These are phyloP conservation scores for Hemiprocne comata DNA, from an alignment of 2,113 vertebrate genomes.

Conservation along the genomic window DNA sequence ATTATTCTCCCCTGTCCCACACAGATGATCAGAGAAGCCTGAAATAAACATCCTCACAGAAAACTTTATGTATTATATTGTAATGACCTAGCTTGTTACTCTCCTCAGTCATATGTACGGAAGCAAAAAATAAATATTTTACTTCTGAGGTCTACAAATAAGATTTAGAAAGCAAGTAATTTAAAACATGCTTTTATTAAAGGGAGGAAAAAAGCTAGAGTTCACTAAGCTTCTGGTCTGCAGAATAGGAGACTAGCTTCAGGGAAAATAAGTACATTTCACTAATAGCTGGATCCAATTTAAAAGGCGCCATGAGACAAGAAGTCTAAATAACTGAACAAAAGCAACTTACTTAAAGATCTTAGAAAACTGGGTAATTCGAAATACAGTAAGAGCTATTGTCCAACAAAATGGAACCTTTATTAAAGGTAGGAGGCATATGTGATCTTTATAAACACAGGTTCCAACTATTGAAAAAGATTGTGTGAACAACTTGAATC, in stretches of 20 bases:
- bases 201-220: background rate
- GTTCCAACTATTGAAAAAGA: background rate
- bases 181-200: conserved; percentile 17
- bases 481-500: background rate
- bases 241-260: conserved; percentile 19
- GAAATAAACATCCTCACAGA: background rate
- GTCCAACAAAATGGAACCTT: background rate
- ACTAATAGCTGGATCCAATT: conserved; percentile 63
- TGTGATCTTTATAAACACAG: background rate
- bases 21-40: background rate
- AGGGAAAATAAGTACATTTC: conserved; percentile 31
- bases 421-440: background rate
- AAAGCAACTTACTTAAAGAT: background rate
- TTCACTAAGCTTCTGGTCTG: conserved; percentile 9
- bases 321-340: conserved; percentile 33
- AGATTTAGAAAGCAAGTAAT: conserved; percentile 24
- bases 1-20: background rate
- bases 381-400: background rate
- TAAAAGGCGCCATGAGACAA: conserved; percentile 25
- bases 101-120: background rate
- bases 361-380: background rate
- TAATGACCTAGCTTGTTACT: background rate
- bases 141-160: conserved; percentile 2
- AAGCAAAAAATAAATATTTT: background rate
- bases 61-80: background rate